Percentiles rank a stretch among this genome's conserved stretches.
Evolutionary conservation across 1,140 invertebrate genomes (phyloP).

Genomic region (Papilio helenus): DNA sequence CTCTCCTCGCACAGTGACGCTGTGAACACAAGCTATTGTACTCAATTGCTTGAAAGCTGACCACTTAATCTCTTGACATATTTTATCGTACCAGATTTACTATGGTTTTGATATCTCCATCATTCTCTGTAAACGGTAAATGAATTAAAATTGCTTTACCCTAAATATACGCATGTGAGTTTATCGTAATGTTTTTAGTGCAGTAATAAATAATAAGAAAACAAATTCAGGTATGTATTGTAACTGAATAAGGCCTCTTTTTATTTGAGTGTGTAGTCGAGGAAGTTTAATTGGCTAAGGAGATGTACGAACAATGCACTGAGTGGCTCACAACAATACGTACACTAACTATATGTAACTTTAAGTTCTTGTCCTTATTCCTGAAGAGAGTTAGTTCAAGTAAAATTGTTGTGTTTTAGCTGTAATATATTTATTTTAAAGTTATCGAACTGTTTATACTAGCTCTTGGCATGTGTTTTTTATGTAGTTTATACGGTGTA

Average conservation of each 20-base stretch:
- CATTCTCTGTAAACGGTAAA: background rate
- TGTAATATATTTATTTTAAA: background rate
- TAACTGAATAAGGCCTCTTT: background rate
- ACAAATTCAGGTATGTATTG: background rate
- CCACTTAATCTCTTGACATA: constrained; percentile 6
- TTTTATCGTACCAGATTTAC: background rate
- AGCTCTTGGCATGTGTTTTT: background rate
- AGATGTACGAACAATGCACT: background rate
- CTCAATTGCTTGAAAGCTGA: constrained; percentile 2
- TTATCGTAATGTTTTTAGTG: background rate
- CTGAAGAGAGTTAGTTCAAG: background rate
- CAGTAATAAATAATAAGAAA: background rate
- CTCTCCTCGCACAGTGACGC: background rate
- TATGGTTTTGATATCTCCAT: background rate
- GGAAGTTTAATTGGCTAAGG: background rate
- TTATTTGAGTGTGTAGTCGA: constrained; percentile 9
- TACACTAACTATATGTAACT: background rate
- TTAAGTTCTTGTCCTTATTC: background rate
- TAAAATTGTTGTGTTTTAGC: background rate
- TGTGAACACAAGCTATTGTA: background rate
- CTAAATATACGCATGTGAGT: background rate
- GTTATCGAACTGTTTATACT: background rate
- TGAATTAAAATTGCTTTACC: no score
- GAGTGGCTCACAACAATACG: background rate
- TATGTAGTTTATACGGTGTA: background rate